These are phyloP conservation scores for Norana najaformis DNA, from an alignment of 2,888 invertebrate genomes.

Conservation along the genomic window DNA sequence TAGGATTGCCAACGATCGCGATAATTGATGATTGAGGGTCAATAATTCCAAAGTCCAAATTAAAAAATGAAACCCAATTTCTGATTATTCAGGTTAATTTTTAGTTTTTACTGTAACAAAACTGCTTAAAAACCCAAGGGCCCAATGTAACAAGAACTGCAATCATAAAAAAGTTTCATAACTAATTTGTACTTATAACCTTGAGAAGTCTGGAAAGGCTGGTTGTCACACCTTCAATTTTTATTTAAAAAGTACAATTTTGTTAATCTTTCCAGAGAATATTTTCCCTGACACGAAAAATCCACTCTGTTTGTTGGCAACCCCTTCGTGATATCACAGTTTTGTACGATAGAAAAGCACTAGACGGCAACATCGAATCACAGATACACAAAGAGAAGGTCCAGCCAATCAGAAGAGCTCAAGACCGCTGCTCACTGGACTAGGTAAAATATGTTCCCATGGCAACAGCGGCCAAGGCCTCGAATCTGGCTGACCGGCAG, in stretches of 20 bases:
- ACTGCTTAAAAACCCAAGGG: not conserved
- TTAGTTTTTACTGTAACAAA: not conserved
- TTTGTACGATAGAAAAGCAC: not conserved
- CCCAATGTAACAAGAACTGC: not conserved
- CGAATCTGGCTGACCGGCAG: not conserved
- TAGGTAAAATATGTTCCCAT: not conserved
- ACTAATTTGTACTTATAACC: not conserved
- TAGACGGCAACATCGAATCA: constrained; percentile 10
- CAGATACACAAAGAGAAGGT: not conserved
- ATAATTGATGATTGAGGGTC: too few relatives aligned
- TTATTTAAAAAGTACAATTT: not conserved
- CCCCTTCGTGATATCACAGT: not conserved
- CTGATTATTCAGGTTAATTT: not conserved
- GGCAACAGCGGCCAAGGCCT: not conserved
- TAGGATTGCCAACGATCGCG: not conserved
- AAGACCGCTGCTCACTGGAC: not conserved
- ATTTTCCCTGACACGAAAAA: not conserved
- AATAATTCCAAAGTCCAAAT: not conserved
- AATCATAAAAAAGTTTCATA: not conserved
- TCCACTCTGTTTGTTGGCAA: not conserved
- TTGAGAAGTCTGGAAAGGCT: not conserved
- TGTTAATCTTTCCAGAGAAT: not conserved
- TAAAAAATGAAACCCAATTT: not conserved
- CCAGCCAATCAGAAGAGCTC: not conserved
- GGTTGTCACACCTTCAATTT: not conserved